Evolutionary conservation across 2,113 vertebrate species (phyloP).

Genomic region (Eupsittula cactorum): DNA sequence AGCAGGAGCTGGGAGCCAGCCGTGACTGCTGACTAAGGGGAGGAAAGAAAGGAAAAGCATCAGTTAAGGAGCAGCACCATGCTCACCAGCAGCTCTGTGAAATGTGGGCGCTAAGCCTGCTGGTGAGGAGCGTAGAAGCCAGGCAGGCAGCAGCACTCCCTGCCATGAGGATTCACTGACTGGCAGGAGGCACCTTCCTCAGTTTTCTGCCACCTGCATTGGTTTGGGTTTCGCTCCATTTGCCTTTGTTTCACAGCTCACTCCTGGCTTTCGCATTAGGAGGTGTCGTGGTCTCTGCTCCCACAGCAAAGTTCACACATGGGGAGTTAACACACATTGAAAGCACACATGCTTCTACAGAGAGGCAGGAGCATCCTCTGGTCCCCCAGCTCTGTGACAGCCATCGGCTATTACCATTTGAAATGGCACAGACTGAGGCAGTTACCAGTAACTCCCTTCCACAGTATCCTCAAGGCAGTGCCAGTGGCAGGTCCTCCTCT

Average conservation of each 20-base stretch:
- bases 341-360: not conserved
- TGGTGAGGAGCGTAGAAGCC: not conserved
- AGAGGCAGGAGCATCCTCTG: not conserved
- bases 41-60: not conserved
- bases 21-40: not conserved
- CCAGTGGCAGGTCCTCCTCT: not conserved
- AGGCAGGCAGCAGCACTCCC: not conserved
- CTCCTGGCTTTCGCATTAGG: not conserved
- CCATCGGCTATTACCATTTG: fast-evolving
- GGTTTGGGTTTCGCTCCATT: not conserved
- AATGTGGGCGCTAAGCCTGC: not conserved
- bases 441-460: not conserved
- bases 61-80: not conserved
- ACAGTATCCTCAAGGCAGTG: not conserved
- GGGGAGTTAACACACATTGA: not conserved
- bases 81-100: not conserved
- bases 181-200: not conserved
- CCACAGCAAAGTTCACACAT: not conserved
- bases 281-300: not conserved
- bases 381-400: not conserved
- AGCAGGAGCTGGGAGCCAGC: not conserved
- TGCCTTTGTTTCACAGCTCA: not conserved
- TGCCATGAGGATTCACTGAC: not conserved
- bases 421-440: not conserved
- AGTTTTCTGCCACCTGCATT: not conserved